These are phyloP conservation scores for Trissolcus japonicus DNA, from an alignment of 2,888 invertebrate genomes.

Conservation along the genomic window DNA sequence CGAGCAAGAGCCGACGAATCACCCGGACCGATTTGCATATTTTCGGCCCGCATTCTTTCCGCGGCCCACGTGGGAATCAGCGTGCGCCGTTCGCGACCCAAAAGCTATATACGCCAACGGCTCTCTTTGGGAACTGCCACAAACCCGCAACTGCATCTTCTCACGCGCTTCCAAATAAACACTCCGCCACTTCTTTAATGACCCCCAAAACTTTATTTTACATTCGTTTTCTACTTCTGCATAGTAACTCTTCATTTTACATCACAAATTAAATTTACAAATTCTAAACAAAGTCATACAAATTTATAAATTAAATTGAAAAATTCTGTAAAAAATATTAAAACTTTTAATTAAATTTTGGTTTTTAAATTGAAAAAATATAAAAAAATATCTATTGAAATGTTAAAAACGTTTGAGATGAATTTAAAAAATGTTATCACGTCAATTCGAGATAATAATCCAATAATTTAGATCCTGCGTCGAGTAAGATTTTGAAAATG, in stretches of 20 bases:
- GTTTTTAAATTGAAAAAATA: too few relatives aligned
- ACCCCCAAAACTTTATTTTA: slow-evolving; percentile 9
- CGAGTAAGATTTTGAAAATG: slow-evolving; percentile 37
- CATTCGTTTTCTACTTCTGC: neutral
- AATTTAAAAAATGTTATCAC: slow-evolving; percentile 29
- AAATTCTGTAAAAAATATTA: too few relatives aligned
- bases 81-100: slow-evolving; percentile 24
- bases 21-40: slow-evolving; percentile 71
- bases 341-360: too few relatives aligned
- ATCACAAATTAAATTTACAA: too few relatives aligned
- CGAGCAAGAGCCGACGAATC: slow-evolving; percentile 61
- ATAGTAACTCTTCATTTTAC: too few relatives aligned
- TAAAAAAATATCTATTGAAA: neutral
- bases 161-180: slow-evolving; percentile 30
- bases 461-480: slow-evolving; percentile 40
- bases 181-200: slow-evolving; percentile 28
- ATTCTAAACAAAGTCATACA: too few relatives aligned
- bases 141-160: slow-evolving; percentile 44
- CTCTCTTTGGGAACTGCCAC: slow-evolving; percentile 24
- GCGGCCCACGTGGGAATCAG: slow-evolving; percentile 71
- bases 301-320: too few relatives aligned
- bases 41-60: slow-evolving; percentile 71
- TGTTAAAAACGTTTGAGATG: neutral
- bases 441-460: slow-evolving; percentile 32
- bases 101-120: slow-evolving; percentile 38